These are phyloP conservation scores for Cisticola juncidis DNA, from an alignment of 2,113 vertebrate species.

Conservation along the genomic window DNA sequence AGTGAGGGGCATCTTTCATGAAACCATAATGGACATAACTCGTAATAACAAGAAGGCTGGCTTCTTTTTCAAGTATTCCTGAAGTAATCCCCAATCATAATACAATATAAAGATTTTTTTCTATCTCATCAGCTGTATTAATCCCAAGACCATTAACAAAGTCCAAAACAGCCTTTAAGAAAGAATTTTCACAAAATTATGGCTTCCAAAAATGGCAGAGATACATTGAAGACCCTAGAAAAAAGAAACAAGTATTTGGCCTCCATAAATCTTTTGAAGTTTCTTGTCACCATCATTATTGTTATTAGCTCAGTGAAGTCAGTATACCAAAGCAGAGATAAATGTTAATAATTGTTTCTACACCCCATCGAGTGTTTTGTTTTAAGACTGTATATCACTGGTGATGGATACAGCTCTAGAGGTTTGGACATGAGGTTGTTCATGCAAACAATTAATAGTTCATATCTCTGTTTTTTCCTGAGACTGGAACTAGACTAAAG, in stretches of 20 bases:
- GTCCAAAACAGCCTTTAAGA: not conserved
- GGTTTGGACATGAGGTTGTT: not conserved
- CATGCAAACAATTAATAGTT: not conserved
- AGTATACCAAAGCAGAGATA: not conserved
- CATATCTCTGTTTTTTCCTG: not conserved
- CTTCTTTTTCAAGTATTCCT: not conserved
- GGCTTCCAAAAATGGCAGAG: not conserved
- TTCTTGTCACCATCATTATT: not conserved
- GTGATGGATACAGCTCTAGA: not conserved
- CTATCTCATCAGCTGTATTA: not conserved
- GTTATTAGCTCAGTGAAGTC: not conserved
- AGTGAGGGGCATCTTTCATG: not conserved
- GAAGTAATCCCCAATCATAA: not conserved
- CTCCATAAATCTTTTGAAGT: not conserved
- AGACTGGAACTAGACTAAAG: not conserved
- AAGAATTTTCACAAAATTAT: not conserved
- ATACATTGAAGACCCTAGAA: not conserved
- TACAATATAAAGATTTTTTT: not conserved
- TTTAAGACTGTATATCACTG: not conserved
- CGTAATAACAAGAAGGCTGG: not conserved
- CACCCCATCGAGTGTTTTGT: not conserved
- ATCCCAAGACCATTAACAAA: not conserved
- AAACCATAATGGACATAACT: not conserved
- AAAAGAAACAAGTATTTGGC: not conserved
- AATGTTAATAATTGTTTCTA: not conserved